These are phyloP conservation scores for Crocallis elinguaria DNA, from an alignment of 2,888 invertebrate genomes.

Conservation along the genomic window DNA sequence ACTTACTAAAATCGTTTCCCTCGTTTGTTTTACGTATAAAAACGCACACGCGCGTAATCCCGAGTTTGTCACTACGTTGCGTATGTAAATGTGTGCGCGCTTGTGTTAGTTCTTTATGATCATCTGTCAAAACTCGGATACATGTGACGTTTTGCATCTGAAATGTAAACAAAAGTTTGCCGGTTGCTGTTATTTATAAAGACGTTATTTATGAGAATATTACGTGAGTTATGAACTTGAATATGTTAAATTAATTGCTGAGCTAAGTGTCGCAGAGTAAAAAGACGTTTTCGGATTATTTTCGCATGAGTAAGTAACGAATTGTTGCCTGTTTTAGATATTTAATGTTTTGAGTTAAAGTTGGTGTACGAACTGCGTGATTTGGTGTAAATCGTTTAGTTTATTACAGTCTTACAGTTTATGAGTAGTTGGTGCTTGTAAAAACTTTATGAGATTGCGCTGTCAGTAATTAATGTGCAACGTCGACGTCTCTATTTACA, in stretches of 20 bases:
- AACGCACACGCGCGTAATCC: conserved; percentile 48
- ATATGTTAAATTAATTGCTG: conserved; percentile 75
- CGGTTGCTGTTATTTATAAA: conserved; percentile 54
- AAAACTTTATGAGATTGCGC: conserved; percentile 53
- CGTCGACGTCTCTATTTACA: conserved; percentile 6
- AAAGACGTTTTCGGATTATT: conserved; percentile 72
- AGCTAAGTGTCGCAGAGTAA: conserved; percentile 61
- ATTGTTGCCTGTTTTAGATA: conserved; percentile 56
- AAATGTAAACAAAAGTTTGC: conserved; percentile 81
- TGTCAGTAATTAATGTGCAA: conserved; percentile 36
- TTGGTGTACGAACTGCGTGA: conserved; percentile 53
- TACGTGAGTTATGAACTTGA: conserved; percentile 77
- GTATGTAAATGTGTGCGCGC: conserved; percentile 77
- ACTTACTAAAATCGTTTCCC: conserved; percentile 56
- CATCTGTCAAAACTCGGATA: conserved; percentile 81
- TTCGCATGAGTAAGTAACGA: conserved; percentile 76
- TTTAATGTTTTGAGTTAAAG: conserved; percentile 50
- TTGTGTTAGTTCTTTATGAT: conserved; percentile 77
- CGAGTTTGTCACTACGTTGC: conserved; percentile 51
- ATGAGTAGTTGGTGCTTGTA: conserved; percentile 51
- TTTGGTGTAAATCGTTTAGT: conserved; percentile 52
- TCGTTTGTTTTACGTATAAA: conserved; percentile 50
- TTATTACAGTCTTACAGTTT: conserved; percentile 48
- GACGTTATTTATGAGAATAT: conserved; percentile 74
- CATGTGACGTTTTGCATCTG: conserved; percentile 81